Percentiles rank a stretch among this genome's conserved stretches.
These are phyloP conservation scores for Thera britannica DNA, from an alignment of 2,888 invertebrate species.

Conservation along the genomic window DNA sequence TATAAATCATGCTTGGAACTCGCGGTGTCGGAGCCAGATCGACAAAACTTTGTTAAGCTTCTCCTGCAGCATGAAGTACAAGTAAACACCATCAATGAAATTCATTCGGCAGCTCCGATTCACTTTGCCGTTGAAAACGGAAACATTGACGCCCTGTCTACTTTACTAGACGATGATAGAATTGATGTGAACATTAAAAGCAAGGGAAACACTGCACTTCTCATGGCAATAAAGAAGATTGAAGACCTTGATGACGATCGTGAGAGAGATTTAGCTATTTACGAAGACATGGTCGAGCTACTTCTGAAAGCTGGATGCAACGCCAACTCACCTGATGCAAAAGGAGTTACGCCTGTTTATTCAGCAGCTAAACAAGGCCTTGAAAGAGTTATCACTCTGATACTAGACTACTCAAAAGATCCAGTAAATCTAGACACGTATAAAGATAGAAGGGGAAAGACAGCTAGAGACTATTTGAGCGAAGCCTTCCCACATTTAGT, in stretches of 20 bases:
- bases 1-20: conserved; percentile 86
- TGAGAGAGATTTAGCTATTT: conserved; percentile 68
- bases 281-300: conserved; percentile 79
- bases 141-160: conserved; percentile 74
- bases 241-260: conserved; percentile 79
- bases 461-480: conserved; percentile 83
- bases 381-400: conserved; percentile 79
- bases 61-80: conserved; percentile 86
- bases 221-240: conserved; percentile 79
- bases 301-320: conserved; percentile 84
- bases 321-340: conserved; percentile 82
- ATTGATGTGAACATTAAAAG: conserved; percentile 80
- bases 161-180: conserved; percentile 74
- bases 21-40: conserved; percentile 80
- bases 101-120: conserved; percentile 85
- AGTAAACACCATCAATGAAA: conserved; percentile 84
- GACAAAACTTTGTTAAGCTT: conserved; percentile 82
- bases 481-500: conserved; percentile 82
- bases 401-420: conserved; percentile 78
- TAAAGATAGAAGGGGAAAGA: conserved; percentile 80
- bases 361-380: conserved; percentile 85
- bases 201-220: conserved; percentile 81
- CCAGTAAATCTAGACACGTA: conserved; percentile 85
- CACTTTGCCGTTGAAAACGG: conserved; percentile 87
- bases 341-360: conserved; percentile 84